Base-by-base conservation (phyloP, 2,113 vertebrate species). In the cattle (Bos taurus) region DNA sequence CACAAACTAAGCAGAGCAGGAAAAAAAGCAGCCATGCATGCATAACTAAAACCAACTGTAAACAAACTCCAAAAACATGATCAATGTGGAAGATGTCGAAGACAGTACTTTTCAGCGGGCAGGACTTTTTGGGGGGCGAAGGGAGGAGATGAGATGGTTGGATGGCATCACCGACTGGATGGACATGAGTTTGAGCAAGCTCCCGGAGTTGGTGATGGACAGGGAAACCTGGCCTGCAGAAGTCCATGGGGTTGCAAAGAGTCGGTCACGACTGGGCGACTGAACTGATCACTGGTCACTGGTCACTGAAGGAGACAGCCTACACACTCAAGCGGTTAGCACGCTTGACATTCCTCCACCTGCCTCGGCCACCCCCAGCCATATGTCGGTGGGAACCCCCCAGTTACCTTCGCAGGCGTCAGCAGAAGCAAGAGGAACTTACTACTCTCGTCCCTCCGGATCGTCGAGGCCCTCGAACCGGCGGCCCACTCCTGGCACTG, bases 391-490 rank as follows among this genome's bases (percentile, higher is more conserved):
- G 1, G 0, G 26, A 7, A 74, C 67, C 19, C 64, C 80, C 14
- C 28, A 48, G 36, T 10, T 23, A 50, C 60, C 52, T 33, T 26
- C 1, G 80, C 23, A 33, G 91, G 74, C 64, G 21, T 19, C 0
- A 7, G 54, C 25, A n/a, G 4, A 88, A 54, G 36, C 67, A 74
- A 74, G 67, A 40, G 21, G 40, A 26, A 77, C 98, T 99, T 99
- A 99, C 99, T 97, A 97, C 98, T 98, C 98, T 99, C 40, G 98
- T 96, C 96, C 99, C 99, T 48, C 99, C 96, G 36, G 99, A 99
- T 71, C 99, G 98, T 23, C 98, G 98, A 11, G 98, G 78, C 60
- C 98, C 94, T 98, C 99, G 99, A 43, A 96, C 96, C 84, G 96
- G 98, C 74, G 98, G 97, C 64, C 88, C 80, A 0, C 86, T 98